These are phyloP conservation scores for Papilio glaucus DNA, from an alignment of 1,140 invertebrate species.

Conservation along the genomic window DNA sequence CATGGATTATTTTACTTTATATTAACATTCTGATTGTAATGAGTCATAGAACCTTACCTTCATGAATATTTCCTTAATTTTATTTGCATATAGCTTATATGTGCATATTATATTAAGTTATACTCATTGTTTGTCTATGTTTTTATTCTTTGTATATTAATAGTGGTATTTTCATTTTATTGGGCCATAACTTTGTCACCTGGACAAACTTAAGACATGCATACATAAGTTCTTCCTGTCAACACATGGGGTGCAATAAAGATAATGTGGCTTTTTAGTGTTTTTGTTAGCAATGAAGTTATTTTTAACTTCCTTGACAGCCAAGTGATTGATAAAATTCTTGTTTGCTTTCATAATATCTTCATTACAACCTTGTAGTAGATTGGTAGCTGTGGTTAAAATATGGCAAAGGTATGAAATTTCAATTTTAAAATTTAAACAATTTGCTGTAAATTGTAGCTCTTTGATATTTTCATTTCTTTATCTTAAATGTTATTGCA, in stretches of 20 bases:
- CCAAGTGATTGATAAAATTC: conserved; percentile 17
- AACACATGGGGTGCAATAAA: not conserved
- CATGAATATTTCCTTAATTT: conserved; percentile 12
- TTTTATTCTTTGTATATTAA: conserved; percentile 13
- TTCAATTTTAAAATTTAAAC: not conserved
- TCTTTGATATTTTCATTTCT: not conserved
- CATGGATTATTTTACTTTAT: conserved; percentile 46
- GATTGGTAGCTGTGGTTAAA: not conserved
- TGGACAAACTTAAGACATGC: not conserved
- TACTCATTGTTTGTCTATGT: not conserved
- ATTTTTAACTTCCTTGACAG: conserved; percentile 17
- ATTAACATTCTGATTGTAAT: conserved; percentile 31
- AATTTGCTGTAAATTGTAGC: not conserved
- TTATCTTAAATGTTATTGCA: not conserved
- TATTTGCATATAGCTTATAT: conserved; percentile 6
- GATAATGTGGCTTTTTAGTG: not conserved
- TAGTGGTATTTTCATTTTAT: conserved; percentile 36
- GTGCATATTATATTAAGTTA: conserved; percentile 2
- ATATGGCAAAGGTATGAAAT: conserved; percentile 16
- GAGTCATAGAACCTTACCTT: conserved; percentile 1
- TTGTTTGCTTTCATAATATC: conserved; percentile 29
- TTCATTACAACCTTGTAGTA: not conserved
- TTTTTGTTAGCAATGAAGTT: conserved; percentile 21
- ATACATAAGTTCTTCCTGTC: conserved; percentile 28
- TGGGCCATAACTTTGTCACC: not conserved